Percentiles rank a stretch among this genome's conserved stretches.
phyloP scores from a whole-genome alignment of 2,113 vertebrate genomes.

The Acrocephalus arundinaceus region DNA sequence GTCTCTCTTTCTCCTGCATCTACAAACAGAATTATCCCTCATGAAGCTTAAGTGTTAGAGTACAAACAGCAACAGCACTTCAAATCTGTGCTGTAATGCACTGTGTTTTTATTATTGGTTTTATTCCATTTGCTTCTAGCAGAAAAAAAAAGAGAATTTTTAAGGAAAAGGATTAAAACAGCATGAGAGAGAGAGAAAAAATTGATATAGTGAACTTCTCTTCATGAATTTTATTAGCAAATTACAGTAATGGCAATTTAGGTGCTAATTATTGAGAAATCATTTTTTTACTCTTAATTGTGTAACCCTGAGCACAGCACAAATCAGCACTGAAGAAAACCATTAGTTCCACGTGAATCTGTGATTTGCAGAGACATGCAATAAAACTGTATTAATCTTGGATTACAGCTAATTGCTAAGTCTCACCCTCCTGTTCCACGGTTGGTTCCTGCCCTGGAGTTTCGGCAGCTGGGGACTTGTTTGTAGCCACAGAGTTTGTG shows the following conservation, averaged over 20 bases:
- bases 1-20: not conserved
- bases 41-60: not conserved
- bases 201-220: not conserved
- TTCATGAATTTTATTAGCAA: not conserved
- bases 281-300: not conserved
- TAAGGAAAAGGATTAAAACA: not conserved
- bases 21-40: not conserved
- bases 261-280: not conserved
- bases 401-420: not conserved
- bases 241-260: not conserved
- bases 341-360: not conserved
- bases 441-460: not conserved
- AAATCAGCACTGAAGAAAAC: not conserved
- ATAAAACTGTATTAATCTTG: not conserved
- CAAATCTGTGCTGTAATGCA: not conserved
- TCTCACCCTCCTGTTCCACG: not conserved
- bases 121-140: not conserved
- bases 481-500: not conserved
- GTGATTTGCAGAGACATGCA: not conserved
- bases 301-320: not conserved
- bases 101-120: not conserved
- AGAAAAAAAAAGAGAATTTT: not conserved
- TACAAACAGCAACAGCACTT: not conserved
- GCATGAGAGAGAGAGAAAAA: not conserved
- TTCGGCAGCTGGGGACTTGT: not conserved